A percentile compares a stretch with the other conserved stretches of the same genome.
These are phyloP conservation scores for Cotesia typhae DNA, from an alignment of 1,140 invertebrate species.

Conservation along the genomic window DNA sequence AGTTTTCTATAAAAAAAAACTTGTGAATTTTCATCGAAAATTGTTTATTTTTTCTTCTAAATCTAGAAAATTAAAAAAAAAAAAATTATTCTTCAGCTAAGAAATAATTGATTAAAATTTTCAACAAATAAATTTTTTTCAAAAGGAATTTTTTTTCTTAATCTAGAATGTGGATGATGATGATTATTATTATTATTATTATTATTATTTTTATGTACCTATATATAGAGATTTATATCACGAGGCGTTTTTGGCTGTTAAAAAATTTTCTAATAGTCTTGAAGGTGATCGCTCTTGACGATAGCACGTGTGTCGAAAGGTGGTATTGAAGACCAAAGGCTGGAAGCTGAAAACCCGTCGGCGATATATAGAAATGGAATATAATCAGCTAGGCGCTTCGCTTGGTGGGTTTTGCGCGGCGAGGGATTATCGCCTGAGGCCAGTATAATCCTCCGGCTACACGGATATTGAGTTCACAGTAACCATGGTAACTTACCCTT, in stretches of 20 bases:
- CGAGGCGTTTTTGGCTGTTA: neutral
- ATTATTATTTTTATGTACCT: no score
- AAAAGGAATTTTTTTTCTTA: no score
- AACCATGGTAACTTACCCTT: slow-evolving; percentile 66
- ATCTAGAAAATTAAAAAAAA: no score
- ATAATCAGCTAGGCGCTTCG: slow-evolving; percentile 61
- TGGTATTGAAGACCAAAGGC: slow-evolving; percentile 49
- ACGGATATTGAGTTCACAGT: slow-evolving; percentile 71
- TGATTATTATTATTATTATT: no score
- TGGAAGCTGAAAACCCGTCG: slow-evolving; percentile 37
- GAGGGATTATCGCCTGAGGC: slow-evolving; percentile 63
- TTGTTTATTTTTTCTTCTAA: no score
- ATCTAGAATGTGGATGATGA: no score
- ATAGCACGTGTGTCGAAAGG: slow-evolving; percentile 47
- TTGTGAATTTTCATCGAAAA: no score
- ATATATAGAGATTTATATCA: neutral
- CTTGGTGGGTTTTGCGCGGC: slow-evolving; percentile 51
- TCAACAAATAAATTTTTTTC: no score
- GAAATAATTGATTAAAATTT: no score
- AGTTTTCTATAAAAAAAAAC: no score
- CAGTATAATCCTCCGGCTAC: slow-evolving; percentile 48
- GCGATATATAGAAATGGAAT: slow-evolving; percentile 64
- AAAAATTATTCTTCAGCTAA: no score
- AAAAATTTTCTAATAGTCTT: slow-evolving; percentile 61
- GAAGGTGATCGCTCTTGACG: slow-evolving; percentile 55